Evolutionary conservation across 2,113 vertebrate genomes (phyloP).

Genomic region (Coreoperca whiteheadi): DNA sequence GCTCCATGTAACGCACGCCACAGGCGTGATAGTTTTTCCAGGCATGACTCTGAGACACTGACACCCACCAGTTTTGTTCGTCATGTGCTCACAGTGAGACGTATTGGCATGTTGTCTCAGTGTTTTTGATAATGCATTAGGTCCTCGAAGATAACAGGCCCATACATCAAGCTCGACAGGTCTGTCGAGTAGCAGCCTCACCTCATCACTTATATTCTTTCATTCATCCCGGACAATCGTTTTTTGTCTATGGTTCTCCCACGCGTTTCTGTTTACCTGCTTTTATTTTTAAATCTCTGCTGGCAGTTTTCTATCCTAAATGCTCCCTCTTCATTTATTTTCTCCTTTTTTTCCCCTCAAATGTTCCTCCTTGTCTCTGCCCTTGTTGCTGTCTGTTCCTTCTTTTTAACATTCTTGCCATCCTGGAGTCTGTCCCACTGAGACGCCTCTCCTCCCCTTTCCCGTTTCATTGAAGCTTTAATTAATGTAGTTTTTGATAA

Average conservation of each 20-base stretch:
- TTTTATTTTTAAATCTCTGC: constrained; percentile 46
- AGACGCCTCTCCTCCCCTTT: constrained; percentile 17
- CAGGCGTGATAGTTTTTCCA: constrained; percentile 48
- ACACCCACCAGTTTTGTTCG: constrained; percentile 54
- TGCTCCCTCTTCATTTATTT: constrained; percentile 14
- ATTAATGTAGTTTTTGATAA: constrained; percentile 40
- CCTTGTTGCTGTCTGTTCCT: constrained; percentile 53
- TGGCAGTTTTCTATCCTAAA: constrained; percentile 47
- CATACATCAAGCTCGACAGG: constrained; percentile 68
- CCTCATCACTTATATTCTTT: constrained; percentile 59
- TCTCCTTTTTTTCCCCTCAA: constrained; percentile 16
- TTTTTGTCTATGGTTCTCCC: constrained; percentile 35
- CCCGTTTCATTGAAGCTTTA: constrained; percentile 16
- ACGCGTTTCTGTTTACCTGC: constrained; percentile 42
- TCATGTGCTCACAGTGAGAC: constrained; percentile 64
- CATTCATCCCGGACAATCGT: constrained; percentile 32
- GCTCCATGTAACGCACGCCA: constrained; percentile 38
- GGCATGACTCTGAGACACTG: constrained; percentile 54
- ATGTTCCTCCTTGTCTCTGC: constrained; percentile 37
- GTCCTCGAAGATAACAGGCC: constrained; percentile 58
- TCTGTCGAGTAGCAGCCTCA: constrained; percentile 56
- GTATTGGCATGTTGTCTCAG: constrained; percentile 63
- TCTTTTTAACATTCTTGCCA: constrained; percentile 41
- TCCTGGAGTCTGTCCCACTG: constrained; percentile 30
- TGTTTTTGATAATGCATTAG: constrained; percentile 72